phyloP scores from a whole-genome alignment of 2,113 vertebrate genomes.

The Eptesicus fuscus region DNA sequence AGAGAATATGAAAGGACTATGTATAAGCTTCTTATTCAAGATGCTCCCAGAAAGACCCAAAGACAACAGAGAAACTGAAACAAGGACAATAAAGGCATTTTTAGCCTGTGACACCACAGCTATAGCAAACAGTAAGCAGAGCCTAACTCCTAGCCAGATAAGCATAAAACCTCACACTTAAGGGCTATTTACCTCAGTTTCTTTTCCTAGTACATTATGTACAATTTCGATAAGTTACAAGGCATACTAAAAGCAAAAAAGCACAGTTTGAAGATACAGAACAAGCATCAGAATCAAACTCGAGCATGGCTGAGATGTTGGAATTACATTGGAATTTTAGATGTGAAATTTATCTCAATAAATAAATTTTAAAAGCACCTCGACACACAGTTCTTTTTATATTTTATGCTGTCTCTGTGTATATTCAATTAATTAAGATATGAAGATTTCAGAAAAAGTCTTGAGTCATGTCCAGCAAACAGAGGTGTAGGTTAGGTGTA shows the following conservation, averaged over 20 bases:
- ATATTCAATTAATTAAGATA: not conserved
- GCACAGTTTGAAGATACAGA: not conserved
- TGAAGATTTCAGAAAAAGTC: not conserved
- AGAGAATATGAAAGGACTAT: not conserved
- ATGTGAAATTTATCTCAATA: not conserved
- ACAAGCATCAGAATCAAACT: not conserved
- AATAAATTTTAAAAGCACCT: not conserved
- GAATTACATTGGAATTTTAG: not conserved
- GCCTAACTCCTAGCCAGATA: no score
- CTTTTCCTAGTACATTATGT: not conserved
- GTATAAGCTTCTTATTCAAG: not conserved
- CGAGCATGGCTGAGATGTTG: not conserved
- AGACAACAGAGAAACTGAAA: not conserved
- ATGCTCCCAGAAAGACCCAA: not conserved
- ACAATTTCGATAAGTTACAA: not conserved
- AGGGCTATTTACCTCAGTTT: not conserved
- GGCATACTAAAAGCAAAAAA: not conserved
- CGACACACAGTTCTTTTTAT: not conserved
- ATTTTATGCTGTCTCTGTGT: not conserved
- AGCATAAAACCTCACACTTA: no score
- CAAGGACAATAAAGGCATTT: not conserved
- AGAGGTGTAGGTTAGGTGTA: not conserved
- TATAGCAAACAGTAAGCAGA: no score
- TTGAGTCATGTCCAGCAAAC: not conserved
- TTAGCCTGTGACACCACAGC: no score